Conservation (phyloP, 2,797 vertebrate species). For the Sebastiscus tertius region DNA sequence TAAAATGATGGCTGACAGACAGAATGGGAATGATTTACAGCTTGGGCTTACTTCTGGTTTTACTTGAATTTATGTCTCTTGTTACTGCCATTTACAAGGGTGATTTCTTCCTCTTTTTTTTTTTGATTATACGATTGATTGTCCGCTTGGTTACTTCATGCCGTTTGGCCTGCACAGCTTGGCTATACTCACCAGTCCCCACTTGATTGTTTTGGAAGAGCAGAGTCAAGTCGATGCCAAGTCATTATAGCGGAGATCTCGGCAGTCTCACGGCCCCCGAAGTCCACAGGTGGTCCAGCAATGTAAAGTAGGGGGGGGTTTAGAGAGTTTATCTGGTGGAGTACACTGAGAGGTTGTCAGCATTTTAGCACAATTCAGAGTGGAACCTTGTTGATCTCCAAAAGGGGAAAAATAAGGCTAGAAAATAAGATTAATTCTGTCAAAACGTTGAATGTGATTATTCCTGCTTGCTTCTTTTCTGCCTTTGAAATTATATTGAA, state of each 20-base stretch:
- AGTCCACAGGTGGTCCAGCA: conserved; percentile 54
- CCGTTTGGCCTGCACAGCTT: conserved; percentile 28
- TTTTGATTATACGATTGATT: conserved; percentile 22
- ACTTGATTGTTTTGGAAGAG: conserved; percentile 64
- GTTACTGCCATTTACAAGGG: conserved; percentile 1
- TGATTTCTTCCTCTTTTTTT: background rate
- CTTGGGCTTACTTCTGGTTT: background rate
- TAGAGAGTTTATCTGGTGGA: conserved; percentile 13
- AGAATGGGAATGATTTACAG: conserved; percentile 22
- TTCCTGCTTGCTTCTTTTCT: conserved; percentile 8
- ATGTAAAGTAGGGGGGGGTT: background rate
- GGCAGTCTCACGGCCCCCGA: conserved; percentile 22
- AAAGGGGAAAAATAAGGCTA: no score
- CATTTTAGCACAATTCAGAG: background rate
- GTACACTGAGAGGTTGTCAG: conserved; percentile 4
- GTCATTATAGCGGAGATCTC: conserved; percentile 61
- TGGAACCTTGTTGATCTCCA: no score
- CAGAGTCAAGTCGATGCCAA: conserved; percentile 39
- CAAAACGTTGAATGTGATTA: background rate
- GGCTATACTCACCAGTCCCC: conserved; percentile 33
- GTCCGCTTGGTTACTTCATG: conserved; percentile 25
- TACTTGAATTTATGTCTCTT: background rate
- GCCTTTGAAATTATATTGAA: conserved; percentile 1
- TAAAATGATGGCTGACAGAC: conserved; percentile 38
- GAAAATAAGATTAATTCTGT: background rate